Evolutionary conservation across 30 jellyfish, hydroid and myxozoan species (phyloP), one percentile per base, ranked within the genome.

Genomic region (Chrysaora quinquecirrha): DNA sequence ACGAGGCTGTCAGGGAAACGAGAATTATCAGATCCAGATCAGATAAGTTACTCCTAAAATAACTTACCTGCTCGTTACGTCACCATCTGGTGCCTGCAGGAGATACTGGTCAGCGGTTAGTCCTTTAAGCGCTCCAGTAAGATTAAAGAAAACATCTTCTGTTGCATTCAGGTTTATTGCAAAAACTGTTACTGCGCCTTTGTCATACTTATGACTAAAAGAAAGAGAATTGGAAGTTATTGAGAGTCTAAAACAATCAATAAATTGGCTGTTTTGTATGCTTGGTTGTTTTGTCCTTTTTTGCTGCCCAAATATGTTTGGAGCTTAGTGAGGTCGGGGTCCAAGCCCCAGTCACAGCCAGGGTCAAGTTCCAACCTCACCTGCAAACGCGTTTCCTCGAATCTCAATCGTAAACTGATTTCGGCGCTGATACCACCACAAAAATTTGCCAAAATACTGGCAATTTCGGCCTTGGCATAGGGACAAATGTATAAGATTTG

Each of bases 121-220:
- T 28, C 31, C 56, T 24, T 71, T 20, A 31, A 80, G 48, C 10
- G 68, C 20, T 79, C 79, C 90, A 27, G 71, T 28, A 30, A 80
- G 29, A 28, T 52, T 66, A 76, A 80, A 46, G 62, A 19, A 16
- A 0, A 38, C 46, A 50, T 66, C 71, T 23, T 47, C 52, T 48
- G 75, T 50, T 14, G 83, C 76, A 11, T 66, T 78, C 34, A 80
- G 76, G 22, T 80, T 80, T 25, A 80, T 67, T 22, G 83, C 90
- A n/a, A 80, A 34, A 1, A 80, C 31, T 35, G 71, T 73, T 28
- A 80, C 47, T 6, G 78, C 82, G 1, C 83, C 90, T 34, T 30
- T 21, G 2, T 21, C 34, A 65, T 80, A 80, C 56, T 48, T 32
- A 34, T 65, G 83, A 67, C 90, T 80, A 58, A n/a, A 49, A 66